These are phyloP conservation scores for Macaria notata DNA, from an alignment of 2,888 invertebrate genomes.

Conservation along the genomic window DNA sequence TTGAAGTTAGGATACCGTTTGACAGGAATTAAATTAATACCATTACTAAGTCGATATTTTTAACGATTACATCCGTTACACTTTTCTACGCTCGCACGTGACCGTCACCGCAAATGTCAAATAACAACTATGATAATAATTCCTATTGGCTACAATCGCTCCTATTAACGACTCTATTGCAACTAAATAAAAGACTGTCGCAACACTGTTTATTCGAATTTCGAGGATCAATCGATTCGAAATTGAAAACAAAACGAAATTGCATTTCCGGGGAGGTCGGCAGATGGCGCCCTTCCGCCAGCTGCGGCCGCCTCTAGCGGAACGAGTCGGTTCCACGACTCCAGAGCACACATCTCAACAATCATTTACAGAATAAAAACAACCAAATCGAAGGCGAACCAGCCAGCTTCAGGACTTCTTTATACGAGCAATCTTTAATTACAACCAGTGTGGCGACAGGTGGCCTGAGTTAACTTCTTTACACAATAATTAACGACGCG, in stretches of 20 bases:
- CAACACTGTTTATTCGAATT: conserved; percentile 26
- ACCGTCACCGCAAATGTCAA: conserved; percentile 9
- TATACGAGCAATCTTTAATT: conserved; percentile 68
- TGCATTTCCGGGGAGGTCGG: conserved; percentile 70
- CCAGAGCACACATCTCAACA: conserved; percentile 25
- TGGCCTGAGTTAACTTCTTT: conserved; percentile 67
- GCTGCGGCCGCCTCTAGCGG: conserved; percentile 54
- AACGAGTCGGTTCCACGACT: conserved; percentile 15
- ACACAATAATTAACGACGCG: conserved; percentile 79
- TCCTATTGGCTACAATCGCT: not conserved
- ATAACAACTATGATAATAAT: conserved; percentile 3
- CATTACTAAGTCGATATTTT: not conserved
- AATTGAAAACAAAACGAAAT: conserved; percentile 70
- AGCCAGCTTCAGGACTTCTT: conserved; percentile 52
- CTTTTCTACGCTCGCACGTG: conserved; percentile 11
- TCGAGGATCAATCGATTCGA: conserved; percentile 54
- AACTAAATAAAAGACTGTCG: conserved; percentile 12
- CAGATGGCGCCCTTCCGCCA: conserved; percentile 82
- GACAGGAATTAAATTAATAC: no score
- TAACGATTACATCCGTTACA: not conserved
- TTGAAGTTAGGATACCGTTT: no score
- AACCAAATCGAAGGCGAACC: conserved; percentile 60
- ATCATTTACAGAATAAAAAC: conserved; percentile 27
- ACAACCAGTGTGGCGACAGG: conserved; percentile 74
- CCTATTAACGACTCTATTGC: conserved; percentile 3